Conservation (phyloP, 2,888 invertebrate species). For the Xanthorhoe designata region DNA sequence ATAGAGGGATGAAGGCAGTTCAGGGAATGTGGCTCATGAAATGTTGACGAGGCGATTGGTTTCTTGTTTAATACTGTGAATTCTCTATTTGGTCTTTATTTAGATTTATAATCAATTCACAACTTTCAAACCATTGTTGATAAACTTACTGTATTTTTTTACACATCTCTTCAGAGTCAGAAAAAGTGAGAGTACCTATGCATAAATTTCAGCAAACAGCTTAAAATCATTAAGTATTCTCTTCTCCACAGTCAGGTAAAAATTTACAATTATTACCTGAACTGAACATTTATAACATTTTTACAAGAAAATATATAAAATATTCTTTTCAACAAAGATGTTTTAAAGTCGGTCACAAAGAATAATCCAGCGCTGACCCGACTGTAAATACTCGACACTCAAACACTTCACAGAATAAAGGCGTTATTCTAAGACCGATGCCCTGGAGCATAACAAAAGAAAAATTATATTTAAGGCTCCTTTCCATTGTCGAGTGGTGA, state of each 20-base stretch:
- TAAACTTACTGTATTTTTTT: too few relatives aligned
- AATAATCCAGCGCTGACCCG: constrained; percentile 9
- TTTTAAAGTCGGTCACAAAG: constrained; percentile 4
- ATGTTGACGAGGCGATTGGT: neutral
- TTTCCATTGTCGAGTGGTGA: constrained; percentile 50
- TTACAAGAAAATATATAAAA: neutral
- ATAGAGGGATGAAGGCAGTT: neutral
- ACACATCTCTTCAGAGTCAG: too few relatives aligned
- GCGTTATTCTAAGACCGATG: constrained; percentile 37
- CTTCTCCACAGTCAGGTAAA: too few relatives aligned
- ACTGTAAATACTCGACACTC: constrained; percentile 20
- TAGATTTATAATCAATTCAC: too few relatives aligned
- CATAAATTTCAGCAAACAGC: too few relatives aligned
- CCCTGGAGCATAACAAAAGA: constrained; percentile 52
- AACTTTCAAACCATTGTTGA: too few relatives aligned
- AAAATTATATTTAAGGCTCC: constrained; percentile 72
- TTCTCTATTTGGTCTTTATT: too few relatives aligned
- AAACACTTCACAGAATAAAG: constrained; percentile 32
- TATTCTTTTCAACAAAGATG: constrained; percentile 2
- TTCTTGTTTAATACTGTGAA: neutral
- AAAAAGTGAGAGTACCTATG: too few relatives aligned
- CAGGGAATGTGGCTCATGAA: neutral
- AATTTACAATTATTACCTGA: neutral
- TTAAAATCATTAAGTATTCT: too few relatives aligned
- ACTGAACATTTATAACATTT: neutral